Evolutionary conservation across 2,113 vertebrate genomes (phyloP), one percentile per base, ranked within the genome.

Genomic region (Pyrgilauda ruficollis): DNA sequence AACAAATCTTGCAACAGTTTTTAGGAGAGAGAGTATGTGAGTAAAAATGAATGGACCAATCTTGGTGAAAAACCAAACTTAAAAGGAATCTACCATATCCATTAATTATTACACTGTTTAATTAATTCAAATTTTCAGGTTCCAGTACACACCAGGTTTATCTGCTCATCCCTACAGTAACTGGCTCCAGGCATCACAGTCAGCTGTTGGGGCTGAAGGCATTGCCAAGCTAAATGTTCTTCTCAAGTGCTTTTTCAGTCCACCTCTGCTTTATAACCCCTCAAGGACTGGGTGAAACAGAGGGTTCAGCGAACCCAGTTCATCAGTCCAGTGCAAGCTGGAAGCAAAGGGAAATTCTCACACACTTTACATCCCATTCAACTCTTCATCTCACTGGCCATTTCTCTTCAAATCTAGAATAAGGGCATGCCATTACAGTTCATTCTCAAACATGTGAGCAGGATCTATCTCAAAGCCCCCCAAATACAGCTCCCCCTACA

Each of bases 51-150:
- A 70, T 4, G 6, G 72, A 86, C 13, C 47, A 37, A 23, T 67
- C 68, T n/a, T 62, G 35, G 70, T 89, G 72, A 81, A 75, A 81
- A 86, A 30, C 58, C 52, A 50, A 44, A 87, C 52, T 84, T 89
- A 84, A 8, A 64, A 90, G 66, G 44, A 87, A 83, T 79, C 70
- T 66, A 78, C 41, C 49, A 30, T 41, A 94, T 96, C 64, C 37
- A 6, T 74, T 74, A 85, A 31, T 87, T 88, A 94, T 59, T 83
- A 62, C 43, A 62, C 18, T 62, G 28, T 62, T 93, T 83, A 80
- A 79, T 93, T 72, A 63, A 92, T 68, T 93, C 69, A 15, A 20
- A 52, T 93, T 95, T 85, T 82, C 67, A 76, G 23, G 55, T 93
- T 58, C 89, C 35, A 87, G 68, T 62, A 63, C 55, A 59, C 47